Conservation (phyloP, 2,113 vertebrate species). For the Madoqua kirkii region DNA sequence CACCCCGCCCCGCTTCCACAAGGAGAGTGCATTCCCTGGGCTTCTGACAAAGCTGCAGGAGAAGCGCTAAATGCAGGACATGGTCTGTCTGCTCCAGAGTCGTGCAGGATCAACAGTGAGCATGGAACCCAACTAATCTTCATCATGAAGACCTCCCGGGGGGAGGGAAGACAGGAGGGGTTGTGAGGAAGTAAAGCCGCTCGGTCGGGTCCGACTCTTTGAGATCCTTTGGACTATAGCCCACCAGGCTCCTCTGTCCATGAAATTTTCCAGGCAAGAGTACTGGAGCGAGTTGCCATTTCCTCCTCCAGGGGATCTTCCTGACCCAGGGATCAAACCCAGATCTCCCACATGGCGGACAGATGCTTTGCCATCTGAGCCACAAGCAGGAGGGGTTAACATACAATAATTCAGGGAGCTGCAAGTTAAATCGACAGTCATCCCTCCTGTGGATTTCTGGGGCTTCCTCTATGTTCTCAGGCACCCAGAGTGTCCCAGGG, state of each 20-base stretch:
- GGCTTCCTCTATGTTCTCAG: no score
- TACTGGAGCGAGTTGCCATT: neutral
- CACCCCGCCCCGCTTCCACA: neutral
- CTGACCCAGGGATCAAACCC: neutral
- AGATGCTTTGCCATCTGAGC: neutral
- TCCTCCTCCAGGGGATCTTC: neutral
- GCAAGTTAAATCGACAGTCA: neutral
- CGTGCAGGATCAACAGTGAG: neutral
- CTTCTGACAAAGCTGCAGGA: neutral
- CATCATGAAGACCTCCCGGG: neutral
- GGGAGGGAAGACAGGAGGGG: neutral
- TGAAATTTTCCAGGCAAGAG: neutral
- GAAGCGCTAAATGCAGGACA: accelerated
- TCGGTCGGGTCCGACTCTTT: neutral
- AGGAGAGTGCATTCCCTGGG: neutral
- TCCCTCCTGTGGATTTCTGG: neutral
- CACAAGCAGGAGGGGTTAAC: neutral
- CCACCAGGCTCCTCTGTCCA: neutral
- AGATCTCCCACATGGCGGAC: neutral
- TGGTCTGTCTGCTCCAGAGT: neutral
- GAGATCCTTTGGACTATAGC: neutral
- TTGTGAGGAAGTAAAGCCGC: neutral
- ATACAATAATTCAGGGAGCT: neutral
- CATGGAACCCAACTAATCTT: neutral
- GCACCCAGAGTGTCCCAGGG: neutral